phyloP scores from a whole-genome alignment of 2,797 vertebrate species.

The Melanotaenia parkinsoni region DNA sequence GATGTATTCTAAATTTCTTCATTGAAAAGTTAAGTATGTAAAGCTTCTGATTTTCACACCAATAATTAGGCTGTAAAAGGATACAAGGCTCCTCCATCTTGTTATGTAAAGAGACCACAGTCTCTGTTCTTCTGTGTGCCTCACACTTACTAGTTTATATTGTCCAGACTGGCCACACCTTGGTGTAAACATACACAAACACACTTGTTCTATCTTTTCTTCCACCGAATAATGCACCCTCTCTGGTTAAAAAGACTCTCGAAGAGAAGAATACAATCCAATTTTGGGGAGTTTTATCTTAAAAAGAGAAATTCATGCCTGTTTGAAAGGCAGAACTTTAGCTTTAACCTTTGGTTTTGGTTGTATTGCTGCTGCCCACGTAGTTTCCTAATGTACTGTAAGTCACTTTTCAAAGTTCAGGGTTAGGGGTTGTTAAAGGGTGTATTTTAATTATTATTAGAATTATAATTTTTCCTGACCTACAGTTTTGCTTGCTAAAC shows the following conservation, averaged over 20 bases:
- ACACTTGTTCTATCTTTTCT: background rate
- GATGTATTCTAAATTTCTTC: background rate
- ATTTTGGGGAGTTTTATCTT: background rate
- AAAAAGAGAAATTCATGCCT: background rate
- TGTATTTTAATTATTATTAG: background rate
- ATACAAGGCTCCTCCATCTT: background rate
- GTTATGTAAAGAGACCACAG: background rate
- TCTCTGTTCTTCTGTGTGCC: background rate
- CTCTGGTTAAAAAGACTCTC: background rate
- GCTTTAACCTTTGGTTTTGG: background rate
- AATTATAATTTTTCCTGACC: no score
- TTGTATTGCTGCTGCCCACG: background rate
- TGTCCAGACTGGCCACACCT: background rate
- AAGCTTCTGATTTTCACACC: background rate
- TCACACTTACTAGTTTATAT: background rate
- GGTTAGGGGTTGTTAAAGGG: background rate
- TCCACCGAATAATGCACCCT: background rate
- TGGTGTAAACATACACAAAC: background rate
- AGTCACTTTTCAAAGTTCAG: background rate
- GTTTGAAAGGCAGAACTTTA: background rate
- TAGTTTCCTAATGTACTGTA: background rate
- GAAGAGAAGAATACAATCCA: background rate
- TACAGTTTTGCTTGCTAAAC: background rate
- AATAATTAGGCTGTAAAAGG: background rate
- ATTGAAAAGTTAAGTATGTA: background rate